These are phyloP conservation scores for Peribatodes rhomboidaria DNA, from an alignment of 2,888 invertebrate species.

Conservation along the genomic window DNA sequence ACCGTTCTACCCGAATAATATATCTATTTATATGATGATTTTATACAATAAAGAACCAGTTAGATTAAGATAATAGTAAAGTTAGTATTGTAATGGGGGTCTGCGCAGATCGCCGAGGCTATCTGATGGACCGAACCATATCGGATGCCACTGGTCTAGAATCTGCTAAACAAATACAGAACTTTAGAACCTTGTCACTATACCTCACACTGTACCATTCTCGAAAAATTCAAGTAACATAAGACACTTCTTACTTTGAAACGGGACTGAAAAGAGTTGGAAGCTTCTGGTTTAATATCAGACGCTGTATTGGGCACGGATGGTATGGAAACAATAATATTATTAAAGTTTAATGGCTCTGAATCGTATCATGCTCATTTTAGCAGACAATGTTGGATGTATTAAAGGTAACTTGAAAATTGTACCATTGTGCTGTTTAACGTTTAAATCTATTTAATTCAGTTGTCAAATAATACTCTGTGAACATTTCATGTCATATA, in stretches of 20 bases:
- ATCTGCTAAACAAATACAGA: slow-evolving; percentile 38
- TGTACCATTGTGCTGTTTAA: not conserved
- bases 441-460: not conserved
- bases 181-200: slow-evolving; percentile 19
- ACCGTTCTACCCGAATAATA: slow-evolving; percentile 57
- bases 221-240: not conserved
- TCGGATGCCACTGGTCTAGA: slow-evolving; percentile 65
- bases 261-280: slow-evolving; percentile 45
- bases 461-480: not conserved
- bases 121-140: slow-evolving; percentile 74
- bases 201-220: not conserved
- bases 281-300: slow-evolving; percentile 54
- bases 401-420: slow-evolving; percentile 19
- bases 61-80: slow-evolving; percentile 64
- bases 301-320: slow-evolving; percentile 57
- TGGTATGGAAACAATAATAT: slow-evolving; percentile 66
- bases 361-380: slow-evolving; percentile 22
- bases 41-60: slow-evolving; percentile 73
- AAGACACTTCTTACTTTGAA: slow-evolving; percentile 1
- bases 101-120: slow-evolving; percentile 63
- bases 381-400: slow-evolving; percentile 16
- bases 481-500: too few species aligned
- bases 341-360: slow-evolving; percentile 51
- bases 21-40: slow-evolving; percentile 69
- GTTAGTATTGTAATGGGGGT: slow-evolving; percentile 59